Evolutionary conservation across 2,888 invertebrate species (phyloP).

Genomic region (Sinotaia quadrata): DNA sequence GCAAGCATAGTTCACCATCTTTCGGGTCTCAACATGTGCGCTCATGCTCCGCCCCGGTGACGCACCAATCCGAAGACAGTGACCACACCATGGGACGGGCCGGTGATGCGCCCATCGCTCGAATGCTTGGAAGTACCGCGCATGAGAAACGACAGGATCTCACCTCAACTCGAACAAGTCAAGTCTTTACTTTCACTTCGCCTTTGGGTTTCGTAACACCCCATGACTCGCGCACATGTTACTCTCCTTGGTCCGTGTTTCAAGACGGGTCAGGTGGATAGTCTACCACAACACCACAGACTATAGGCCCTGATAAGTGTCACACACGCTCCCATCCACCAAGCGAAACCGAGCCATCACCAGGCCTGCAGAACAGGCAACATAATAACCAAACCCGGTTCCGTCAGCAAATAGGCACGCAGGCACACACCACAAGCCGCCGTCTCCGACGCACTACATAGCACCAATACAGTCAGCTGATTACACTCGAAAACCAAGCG

Average conservation of each 20-base stretch:
- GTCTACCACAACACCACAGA: conserved; percentile 40
- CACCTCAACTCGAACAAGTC: conserved; percentile 50
- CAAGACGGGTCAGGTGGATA: conserved; percentile 79
- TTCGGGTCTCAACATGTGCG: conserved; percentile 23
- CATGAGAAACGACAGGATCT: conserved; percentile 36
- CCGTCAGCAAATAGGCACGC: no score
- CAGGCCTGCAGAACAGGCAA: no score
- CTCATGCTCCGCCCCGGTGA: conserved; percentile 16
- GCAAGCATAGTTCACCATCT: conserved; percentile 17
- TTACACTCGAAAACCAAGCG: neutral
- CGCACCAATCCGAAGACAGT: no score
- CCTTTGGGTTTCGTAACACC: conserved; percentile 78
- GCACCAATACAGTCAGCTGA: no score
- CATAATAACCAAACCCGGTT: no score
- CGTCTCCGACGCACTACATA: no score
- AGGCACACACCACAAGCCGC: no score
- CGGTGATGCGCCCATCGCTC: conserved; percentile 19
- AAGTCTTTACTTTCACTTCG: conserved; percentile 79
- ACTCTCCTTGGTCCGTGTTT: conserved; percentile 85
- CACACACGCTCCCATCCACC: conserved; percentile 4
- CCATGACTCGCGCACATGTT: conserved; percentile 82
- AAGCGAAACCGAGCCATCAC: no score
- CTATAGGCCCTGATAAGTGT: conserved; percentile 1
- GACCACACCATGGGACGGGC: conserved; percentile 9
- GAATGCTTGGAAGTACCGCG: no score